These are phyloP conservation scores for Steatornis caripensis DNA, from an alignment of 2,113 vertebrate species.

Conservation along the genomic window DNA sequence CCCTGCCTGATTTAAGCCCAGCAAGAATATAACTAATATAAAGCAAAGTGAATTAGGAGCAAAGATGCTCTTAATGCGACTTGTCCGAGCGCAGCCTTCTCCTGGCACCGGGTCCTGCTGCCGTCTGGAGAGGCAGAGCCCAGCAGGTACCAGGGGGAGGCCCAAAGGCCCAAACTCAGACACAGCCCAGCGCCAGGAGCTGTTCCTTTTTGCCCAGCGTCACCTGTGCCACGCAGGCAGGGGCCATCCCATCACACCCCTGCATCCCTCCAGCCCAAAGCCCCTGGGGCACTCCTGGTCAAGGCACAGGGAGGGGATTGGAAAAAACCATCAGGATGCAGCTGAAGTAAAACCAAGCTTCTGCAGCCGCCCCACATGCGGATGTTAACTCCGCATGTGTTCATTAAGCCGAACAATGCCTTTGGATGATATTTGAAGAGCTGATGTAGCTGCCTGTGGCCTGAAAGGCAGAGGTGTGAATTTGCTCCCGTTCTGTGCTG, in stretches of 20 bases:
- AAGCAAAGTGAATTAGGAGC: background rate
- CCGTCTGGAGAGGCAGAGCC: background rate
- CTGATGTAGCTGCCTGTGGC: background rate
- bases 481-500: background rate
- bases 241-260: rapidly evolving
- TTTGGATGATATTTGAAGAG: background rate
- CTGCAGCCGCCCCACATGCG: background rate
- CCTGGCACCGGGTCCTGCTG: background rate
- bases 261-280: background rate
- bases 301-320: rapidly evolving
- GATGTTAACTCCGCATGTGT: rapidly evolving
- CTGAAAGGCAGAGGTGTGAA: constrained; percentile 13
- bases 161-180: background rate
- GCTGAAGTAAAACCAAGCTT: rapidly evolving
- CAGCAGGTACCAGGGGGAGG: background rate
- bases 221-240: rapidly evolving
- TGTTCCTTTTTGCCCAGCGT: rapidly evolving
- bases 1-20: background rate
- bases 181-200: background rate
- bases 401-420: background rate
- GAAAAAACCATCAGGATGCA: rapidly evolving
- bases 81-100: rapidly evolving
- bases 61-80: background rate
- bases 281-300: rapidly evolving
- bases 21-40: background rate